A percentile compares a stretch with the other conserved stretches of the same genome.
phyloP scores from a whole-genome alignment of 2,888 invertebrate species.

The Rotaria macrura region DNA sequence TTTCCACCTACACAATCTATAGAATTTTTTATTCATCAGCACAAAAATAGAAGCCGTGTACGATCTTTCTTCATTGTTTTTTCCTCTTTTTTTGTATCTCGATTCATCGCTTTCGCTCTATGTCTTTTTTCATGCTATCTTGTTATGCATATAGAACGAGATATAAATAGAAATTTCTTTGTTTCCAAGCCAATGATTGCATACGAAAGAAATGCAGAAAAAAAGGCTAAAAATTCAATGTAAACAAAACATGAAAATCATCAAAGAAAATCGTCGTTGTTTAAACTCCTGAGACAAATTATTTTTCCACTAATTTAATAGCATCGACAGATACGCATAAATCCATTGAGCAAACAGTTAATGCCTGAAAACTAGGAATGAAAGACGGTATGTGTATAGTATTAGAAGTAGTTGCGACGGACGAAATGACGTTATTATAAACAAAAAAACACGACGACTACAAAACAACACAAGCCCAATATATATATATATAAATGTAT shows the following conservation, averaged over 20 bases:
- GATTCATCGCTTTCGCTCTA: background rate
- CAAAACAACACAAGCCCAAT: slow-evolving; percentile 1
- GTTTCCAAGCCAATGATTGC: background rate
- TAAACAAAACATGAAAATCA: background rate
- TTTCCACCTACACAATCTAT: background rate
- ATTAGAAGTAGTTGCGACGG: background rate
- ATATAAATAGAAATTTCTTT: background rate
- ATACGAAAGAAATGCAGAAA: background rate
- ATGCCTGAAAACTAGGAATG: background rate
- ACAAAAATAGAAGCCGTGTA: background rate
- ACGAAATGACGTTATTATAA: background rate
- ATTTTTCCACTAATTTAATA: background rate
- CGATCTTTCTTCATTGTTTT: background rate
- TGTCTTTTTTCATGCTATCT: background rate
- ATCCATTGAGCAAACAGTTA: background rate
- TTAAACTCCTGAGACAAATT: background rate
- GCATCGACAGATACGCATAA: background rate
- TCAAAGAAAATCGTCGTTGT: background rate
- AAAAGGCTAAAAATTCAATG: background rate
- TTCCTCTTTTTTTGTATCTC: background rate
- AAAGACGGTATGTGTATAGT: background rate
- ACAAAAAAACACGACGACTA: slow-evolving; percentile 1
- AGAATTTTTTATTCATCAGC: background rate
- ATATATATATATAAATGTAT: background rate
- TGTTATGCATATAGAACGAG: background rate